Evolutionary conservation across 2,797 vertebrate genomes (phyloP).

Genomic region (Microchirus variegatus): DNA sequence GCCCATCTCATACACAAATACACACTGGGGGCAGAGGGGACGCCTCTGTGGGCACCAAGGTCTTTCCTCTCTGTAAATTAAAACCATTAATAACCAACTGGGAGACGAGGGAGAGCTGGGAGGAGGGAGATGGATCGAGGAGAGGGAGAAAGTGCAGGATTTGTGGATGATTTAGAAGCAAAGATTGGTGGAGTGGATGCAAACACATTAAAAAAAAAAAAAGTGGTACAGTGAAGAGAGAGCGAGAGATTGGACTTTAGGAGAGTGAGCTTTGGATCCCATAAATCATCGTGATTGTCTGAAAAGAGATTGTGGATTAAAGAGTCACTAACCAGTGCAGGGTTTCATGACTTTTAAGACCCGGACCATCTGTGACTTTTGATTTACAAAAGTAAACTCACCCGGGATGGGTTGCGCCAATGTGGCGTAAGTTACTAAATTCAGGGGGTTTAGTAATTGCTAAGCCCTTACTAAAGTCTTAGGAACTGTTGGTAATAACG

Average conservation of each 20-base stretch:
- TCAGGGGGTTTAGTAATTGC: no score
- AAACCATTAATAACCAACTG: slow-evolving; percentile 91
- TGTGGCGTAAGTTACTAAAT: no score
- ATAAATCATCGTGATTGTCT: slow-evolving; percentile 56
- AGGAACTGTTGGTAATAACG: no score
- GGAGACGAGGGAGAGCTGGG: slow-evolving; percentile 51
- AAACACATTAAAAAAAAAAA: slow-evolving; percentile 29
- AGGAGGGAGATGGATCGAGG: slow-evolving; percentile 48
- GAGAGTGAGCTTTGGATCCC: slow-evolving; percentile 16
- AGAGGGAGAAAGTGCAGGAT: slow-evolving; percentile 14
- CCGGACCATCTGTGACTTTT: no score
- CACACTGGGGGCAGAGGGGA: slow-evolving; percentile 67
- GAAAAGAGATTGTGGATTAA: neutral
- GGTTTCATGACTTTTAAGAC: no score
- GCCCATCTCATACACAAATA: slow-evolving; percentile 53
- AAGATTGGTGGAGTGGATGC: slow-evolving; percentile 29
- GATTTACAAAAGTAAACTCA: no score
- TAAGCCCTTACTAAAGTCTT: no score
- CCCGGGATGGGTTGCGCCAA: no score
- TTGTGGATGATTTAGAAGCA: slow-evolving; percentile 47
- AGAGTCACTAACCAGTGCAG: no score
- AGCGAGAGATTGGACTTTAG: slow-evolving; percentile 17
- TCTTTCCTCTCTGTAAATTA: slow-evolving; percentile 88
- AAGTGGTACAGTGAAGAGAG: slow-evolving; percentile 6
- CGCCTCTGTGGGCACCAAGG: slow-evolving; percentile 80